Conservation (phyloP, 1,140 invertebrate species). For the Drosophila serrata region DNA sequence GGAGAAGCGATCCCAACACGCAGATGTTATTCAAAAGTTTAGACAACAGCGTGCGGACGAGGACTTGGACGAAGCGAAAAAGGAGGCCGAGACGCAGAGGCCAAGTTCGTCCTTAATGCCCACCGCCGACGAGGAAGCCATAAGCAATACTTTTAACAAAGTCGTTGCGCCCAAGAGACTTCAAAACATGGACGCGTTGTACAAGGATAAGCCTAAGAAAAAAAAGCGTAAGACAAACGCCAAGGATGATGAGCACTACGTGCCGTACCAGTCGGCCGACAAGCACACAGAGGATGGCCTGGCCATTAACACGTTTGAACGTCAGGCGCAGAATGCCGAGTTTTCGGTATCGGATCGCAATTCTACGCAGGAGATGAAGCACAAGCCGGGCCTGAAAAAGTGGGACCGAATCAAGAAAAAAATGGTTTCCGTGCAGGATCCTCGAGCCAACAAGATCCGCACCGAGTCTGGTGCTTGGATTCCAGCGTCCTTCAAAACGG, state of each 20-base stretch:
- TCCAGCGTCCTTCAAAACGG: slow-evolving; percentile 96
- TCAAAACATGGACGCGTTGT: slow-evolving; percentile 87
- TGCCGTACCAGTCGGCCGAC: slow-evolving; percentile 94
- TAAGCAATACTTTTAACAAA: slow-evolving; percentile 85
- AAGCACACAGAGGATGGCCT: slow-evolving; percentile 96
- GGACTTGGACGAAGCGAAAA: slow-evolving; percentile 74
- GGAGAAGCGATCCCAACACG: slow-evolving; percentile 89
- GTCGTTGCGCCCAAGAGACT: slow-evolving; percentile 88
- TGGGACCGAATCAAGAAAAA: slow-evolving; percentile 98
- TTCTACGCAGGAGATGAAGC: slow-evolving; percentile 86
- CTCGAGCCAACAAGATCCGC: slow-evolving; percentile 92
- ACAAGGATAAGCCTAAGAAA: slow-evolving; percentile 86
- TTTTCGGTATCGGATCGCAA: slow-evolving; percentile 94
- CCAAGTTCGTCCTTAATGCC: slow-evolving; percentile 7
- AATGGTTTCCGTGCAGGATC: slow-evolving; percentile 91
- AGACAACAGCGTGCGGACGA: slow-evolving; percentile 80
- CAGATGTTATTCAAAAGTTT: slow-evolving; percentile 87
- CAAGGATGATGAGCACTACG: slow-evolving; percentile 92
- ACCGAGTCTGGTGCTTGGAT: slow-evolving; percentile 98
- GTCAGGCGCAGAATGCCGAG: slow-evolving; percentile 90
- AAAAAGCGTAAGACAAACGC: slow-evolving; percentile 87
- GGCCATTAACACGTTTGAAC: slow-evolving; percentile 91
- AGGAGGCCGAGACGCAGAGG: slow-evolving; percentile 48
- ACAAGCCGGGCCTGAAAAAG: slow-evolving; percentile 88
- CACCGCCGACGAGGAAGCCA: slow-evolving; percentile 70